phyloP scores from a whole-genome alignment of 1,140 invertebrate species.

The Caenorhabditis briggsae region DNA sequence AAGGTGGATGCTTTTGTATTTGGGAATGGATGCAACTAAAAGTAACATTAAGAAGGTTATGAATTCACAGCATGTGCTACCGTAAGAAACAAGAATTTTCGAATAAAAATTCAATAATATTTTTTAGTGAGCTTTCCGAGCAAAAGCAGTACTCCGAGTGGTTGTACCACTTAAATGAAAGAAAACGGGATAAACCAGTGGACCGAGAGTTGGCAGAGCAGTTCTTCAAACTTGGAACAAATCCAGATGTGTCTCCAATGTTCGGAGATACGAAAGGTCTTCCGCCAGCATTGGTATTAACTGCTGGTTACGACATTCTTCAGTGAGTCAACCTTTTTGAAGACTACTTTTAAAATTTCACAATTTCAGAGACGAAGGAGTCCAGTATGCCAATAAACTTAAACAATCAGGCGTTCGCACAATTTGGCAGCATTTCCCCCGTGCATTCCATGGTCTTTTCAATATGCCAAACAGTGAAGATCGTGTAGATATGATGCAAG shows the following conservation, averaged over 20 bases:
- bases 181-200: neutral
- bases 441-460: slow-evolving; percentile 63
- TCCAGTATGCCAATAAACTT: slow-evolving; percentile 59
- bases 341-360: neutral
- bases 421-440: slow-evolving; percentile 50
- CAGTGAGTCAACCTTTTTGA: neutral
- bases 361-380: slow-evolving; percentile 62
- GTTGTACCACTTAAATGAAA: neutral
- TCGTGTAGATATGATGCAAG: slow-evolving; percentile 58
- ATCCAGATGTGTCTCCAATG: slow-evolving; percentile 54
- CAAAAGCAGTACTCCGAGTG: neutral
- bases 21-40: slow-evolving; percentile 47
- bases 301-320: slow-evolving; percentile 61
- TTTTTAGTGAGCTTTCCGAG: slow-evolving; percentile 29
- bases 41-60: slow-evolving; percentile 64
- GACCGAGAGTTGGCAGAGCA: slow-evolving; percentile 10
- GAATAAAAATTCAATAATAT: neutral
- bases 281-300: slow-evolving; percentile 59
- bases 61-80: slow-evolving; percentile 39
- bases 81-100: neutral
- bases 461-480: slow-evolving; percentile 61
- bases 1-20: slow-evolving; percentile 65
- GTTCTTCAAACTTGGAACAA: slow-evolving; percentile 28
- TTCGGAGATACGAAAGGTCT: slow-evolving; percentile 54
- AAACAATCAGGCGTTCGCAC: slow-evolving; percentile 54